Conservation (phyloP, 2,113 vertebrate species). For the Semnopithecus entellus region DNA sequence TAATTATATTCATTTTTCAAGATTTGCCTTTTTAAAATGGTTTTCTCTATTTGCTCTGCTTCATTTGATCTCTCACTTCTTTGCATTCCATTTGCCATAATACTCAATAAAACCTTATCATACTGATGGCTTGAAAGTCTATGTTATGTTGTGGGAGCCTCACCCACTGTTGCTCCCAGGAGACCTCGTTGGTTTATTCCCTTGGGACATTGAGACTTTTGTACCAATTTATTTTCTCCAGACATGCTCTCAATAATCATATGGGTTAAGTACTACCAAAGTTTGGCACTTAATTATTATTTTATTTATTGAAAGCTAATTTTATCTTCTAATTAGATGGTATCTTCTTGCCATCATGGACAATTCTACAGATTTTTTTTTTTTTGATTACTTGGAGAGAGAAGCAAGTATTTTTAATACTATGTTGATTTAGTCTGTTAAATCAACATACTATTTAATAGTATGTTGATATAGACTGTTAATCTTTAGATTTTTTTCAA, state of each 20-base stretch:
- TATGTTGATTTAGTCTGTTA: neutral
- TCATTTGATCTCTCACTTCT: neutral
- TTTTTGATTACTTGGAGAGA: neutral
- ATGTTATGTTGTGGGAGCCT: neutral
- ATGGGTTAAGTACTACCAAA: neutral
- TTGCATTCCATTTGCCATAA: neutral
- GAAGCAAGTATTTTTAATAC: neutral
- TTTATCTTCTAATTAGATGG: neutral
- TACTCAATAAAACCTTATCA: neutral
- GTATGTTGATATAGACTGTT: neutral
- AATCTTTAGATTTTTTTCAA: constrained; percentile 11
- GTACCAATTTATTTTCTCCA: neutral
- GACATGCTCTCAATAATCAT: neutral
- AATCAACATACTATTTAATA: neutral
- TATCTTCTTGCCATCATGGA: neutral
- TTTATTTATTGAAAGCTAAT: constrained; percentile 25
- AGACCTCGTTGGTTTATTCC: neutral
- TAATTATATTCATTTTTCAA: neutral
- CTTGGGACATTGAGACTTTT: neutral
- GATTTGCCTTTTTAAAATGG: neutral
- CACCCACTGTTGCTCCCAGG: neutral
- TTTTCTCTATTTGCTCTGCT: neutral
- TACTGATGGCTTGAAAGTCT: neutral
- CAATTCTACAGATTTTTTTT: neutral
- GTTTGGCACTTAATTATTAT: neutral